Conservation (phyloP, 2,888 invertebrate genomes). For the Caradrina clavipalpis region DNA sequence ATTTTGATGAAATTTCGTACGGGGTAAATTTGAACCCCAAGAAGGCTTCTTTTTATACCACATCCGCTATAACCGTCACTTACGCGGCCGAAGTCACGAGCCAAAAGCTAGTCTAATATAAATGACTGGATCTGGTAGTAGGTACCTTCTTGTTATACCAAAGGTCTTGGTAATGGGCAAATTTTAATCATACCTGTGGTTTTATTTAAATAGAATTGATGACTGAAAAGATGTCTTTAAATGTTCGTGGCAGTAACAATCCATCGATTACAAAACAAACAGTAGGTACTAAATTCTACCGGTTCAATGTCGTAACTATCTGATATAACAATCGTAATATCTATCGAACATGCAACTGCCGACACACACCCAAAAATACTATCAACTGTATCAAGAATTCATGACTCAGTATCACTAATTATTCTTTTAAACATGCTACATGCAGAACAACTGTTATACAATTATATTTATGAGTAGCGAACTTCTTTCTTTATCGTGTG, state of each 20-base stretch:
- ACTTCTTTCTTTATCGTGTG: too few relatives aligned
- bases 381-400: conserved; percentile 5
- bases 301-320: conserved; percentile 22
- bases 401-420: conserved; percentile 4
- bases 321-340: conserved; percentile 26
- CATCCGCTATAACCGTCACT: too few relatives aligned
- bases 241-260: neutral
- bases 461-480: neutral
- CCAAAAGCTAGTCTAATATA: too few relatives aligned
- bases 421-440: neutral
- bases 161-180: too few relatives aligned
- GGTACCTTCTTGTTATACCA: too few relatives aligned
- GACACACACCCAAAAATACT: conserved; percentile 2
- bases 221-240: neutral
- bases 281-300: conserved; percentile 12
- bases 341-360: conserved; percentile 30
- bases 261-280: conserved; percentile 23
- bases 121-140: too few relatives aligned
- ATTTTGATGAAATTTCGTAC: too few relatives aligned
- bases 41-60: too few relatives aligned
- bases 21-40: too few relatives aligned
- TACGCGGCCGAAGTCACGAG: too few relatives aligned
- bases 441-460: neutral
- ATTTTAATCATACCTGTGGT: too few relatives aligned
- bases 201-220: too few relatives aligned